phyloP scores from a whole-genome alignment of 2,113 vertebrate species.

The Salvelinus namaycush region DNA sequence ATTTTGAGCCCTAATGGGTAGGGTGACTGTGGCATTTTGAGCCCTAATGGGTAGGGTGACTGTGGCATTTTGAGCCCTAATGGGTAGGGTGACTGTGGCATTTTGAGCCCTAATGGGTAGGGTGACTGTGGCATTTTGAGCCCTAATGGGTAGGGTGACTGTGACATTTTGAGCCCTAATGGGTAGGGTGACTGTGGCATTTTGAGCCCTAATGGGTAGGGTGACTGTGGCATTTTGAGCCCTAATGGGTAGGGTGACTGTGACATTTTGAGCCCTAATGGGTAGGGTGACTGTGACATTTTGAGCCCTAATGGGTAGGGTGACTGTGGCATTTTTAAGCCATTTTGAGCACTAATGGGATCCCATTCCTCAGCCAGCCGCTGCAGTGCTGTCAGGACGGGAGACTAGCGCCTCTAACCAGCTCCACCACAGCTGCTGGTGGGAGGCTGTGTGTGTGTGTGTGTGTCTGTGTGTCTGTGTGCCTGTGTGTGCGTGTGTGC shows the following conservation, averaged over 20 bases:
- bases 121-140: neutral
- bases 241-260: too few species aligned
- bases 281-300: neutral
- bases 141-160: too few species aligned
- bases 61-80: neutral
- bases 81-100: neutral
- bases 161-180: neutral
- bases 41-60: too few species aligned
- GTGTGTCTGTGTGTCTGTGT: neutral
- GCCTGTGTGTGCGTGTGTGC: too few species aligned
- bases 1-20: neutral
- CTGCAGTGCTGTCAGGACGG: neutral
- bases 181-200: neutral
- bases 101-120: neutral
- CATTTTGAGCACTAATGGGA: neutral
- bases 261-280: neutral
- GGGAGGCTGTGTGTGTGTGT: neutral
- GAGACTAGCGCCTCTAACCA: neutral
- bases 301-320: neutral
- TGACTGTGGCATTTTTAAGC: too few species aligned
- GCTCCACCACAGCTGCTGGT: neutral
- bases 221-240: neutral
- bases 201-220: neutral
- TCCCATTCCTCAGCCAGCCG: neutral
- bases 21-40: neutral